Evolutionary conservation across 2,797 vertebrate genomes (phyloP), one percentile per base, ranked within the genome.

Genomic region (Macroramphosus scolopax): DNA sequence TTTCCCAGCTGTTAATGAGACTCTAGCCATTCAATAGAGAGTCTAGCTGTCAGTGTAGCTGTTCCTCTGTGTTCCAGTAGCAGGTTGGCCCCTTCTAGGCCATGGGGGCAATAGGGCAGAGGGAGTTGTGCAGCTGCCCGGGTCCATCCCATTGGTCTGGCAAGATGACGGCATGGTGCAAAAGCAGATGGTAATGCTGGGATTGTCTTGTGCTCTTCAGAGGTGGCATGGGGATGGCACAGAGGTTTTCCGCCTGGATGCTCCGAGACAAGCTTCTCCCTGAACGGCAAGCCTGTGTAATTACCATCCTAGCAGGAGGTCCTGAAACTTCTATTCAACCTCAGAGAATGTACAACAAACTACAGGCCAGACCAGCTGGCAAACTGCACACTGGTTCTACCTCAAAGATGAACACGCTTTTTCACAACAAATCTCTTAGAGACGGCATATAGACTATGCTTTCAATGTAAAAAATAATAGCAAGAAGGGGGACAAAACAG

Each of bases 151-250:
- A 92, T 91, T 91, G 94, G 92, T 88, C 79, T 62, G 79, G 80
- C 91, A 93, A 94, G 93, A 94, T 95, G 94, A 97, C 92, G 86
- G 92, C 91, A 92, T 85, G 91, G 91, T 90, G 89, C 85, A 88
- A 89, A 92, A 91, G 92, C 95, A 98, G 96, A 95, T 98, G 95
- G 95, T 77, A 91, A 85, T 87, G 91, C 87, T 87, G 88, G 87
- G 92, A 93, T 91, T 95, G 92, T 93, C 89, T 93, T 77, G 81
- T 85, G 60, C 88, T 86, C 88, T 90, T 92, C 77, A 84, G 89
- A 93, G 93, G 92, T 98, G 95, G 94, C 93, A 93, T 91, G 84
- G 90, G 92, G 95, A 96, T 97, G 94, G 95, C 93, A 95, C 93
- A 92, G 89, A 92, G 91, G 91, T 94, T 95, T 97, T 97, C 92